Conservation (phyloP, 1,140 invertebrate species). For the Hypothenemus hampei region DNA sequence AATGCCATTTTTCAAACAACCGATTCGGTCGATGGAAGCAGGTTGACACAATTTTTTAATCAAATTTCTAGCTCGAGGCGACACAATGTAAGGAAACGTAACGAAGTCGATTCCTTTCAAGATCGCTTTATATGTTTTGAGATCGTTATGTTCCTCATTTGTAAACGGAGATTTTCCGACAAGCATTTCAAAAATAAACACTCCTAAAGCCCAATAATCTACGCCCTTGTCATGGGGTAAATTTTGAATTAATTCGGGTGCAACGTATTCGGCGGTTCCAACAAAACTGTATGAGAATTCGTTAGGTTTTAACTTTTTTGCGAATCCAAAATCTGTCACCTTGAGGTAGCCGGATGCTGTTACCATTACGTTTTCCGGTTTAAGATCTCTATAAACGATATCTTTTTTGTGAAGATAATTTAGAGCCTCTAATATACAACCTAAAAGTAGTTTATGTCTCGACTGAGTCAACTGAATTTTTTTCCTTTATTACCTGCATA, state of each 20-base stretch:
- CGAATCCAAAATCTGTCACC: conserved; percentile 98
- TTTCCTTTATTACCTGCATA: conserved; percentile 52
- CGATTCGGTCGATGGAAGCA: conserved; percentile 85
- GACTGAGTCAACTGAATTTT: conserved; percentile 40
- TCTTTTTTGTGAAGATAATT: conserved; percentile 82
- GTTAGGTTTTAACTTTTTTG: conserved; percentile 73
- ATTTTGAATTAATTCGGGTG: conserved; percentile 93
- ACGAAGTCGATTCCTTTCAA: conserved; percentile 85
- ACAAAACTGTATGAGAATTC: conserved; percentile 97
- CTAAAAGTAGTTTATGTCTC: too few relatives aligned
- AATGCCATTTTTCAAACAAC: conserved; percentile 86
- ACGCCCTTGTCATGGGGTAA: conserved; percentile 87
- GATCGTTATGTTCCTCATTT: conserved; percentile 76
- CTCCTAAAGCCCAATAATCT: conserved; percentile 94
- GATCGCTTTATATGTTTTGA: conserved; percentile 97
- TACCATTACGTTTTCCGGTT: conserved; percentile 91
- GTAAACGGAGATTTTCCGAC: conserved; percentile 93
- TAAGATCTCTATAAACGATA: conserved; percentile 91
- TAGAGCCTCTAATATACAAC: conserved; percentile 88
- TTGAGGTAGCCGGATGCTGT: conserved; percentile 86
- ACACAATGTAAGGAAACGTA: conserved; percentile 74
- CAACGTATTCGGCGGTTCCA: conserved; percentile 88
- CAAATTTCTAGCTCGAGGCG: conserved; percentile 72
- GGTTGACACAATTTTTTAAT: conserved; percentile 86
- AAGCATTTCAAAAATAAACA: conserved; percentile 87